Conservation (phyloP, 2,113 vertebrate species). For the Brachypodius melanocephalos region DNA sequence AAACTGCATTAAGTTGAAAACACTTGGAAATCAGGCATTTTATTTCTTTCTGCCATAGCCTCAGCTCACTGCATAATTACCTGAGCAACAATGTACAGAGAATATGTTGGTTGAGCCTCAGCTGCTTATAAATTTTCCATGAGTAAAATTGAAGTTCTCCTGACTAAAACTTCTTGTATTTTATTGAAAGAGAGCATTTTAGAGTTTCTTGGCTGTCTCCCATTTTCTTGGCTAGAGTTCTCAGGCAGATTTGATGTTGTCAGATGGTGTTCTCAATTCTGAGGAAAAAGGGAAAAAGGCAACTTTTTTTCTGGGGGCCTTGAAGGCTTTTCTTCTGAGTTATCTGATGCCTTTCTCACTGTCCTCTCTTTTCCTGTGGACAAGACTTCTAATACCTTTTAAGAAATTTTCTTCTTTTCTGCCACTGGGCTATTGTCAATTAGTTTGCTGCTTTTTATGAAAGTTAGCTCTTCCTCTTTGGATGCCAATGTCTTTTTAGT, state of each 20-base stretch:
- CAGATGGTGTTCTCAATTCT: neutral
- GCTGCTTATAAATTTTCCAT: neutral
- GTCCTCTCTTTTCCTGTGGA: neutral
- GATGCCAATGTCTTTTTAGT: neutral
- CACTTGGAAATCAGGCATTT: neutral
- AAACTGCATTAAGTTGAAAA: neutral
- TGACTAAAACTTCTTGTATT: neutral
- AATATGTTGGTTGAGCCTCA: neutral
- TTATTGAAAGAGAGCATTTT: conserved; percentile 4
- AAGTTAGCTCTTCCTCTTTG: neutral
- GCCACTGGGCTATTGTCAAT: neutral
- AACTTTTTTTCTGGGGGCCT: neutral
- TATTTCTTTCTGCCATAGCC: neutral
- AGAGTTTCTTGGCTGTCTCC: conserved; percentile 12
- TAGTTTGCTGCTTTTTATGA: neutral
- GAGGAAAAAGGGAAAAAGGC: neutral
- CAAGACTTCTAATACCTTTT: neutral
- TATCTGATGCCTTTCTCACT: neutral
- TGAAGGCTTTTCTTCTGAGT: neutral
- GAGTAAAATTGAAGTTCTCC: neutral
- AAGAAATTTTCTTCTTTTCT: neutral
- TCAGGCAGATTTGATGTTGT: conserved; percentile 20
- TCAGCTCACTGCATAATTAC: neutral
- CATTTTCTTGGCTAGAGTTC: neutral
- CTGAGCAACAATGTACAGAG: neutral